A percentile compares a stretch with the other conserved stretches of the same genome.
Evolutionary conservation across 2,113 vertebrate genomes (phyloP).

Genomic region (Hemiscyllium ocellatum): DNA sequence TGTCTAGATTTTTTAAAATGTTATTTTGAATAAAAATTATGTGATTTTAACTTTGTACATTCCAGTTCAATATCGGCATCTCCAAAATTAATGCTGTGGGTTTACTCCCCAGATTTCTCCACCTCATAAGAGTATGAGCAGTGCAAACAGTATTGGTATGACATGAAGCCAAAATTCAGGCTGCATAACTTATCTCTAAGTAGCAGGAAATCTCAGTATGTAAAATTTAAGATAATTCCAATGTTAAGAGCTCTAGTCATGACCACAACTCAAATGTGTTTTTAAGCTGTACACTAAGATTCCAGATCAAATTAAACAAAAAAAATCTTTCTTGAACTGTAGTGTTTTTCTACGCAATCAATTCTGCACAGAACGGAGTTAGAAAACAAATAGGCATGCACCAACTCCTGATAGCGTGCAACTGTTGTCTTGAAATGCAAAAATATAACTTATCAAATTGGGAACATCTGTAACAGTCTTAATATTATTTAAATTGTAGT

Average conservation of each 20-base stretch:
- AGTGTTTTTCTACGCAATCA: not conserved
- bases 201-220: not conserved
- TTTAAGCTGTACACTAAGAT: not conserved
- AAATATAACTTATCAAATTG: not conserved
- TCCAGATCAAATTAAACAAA: not conserved
- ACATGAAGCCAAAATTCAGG: not conserved
- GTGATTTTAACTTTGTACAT: too few species aligned
- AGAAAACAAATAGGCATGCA: not conserved
- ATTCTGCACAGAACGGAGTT: not conserved
- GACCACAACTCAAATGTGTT: not conserved
- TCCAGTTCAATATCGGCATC: too few species aligned
- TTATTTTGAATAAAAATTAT: not conserved
- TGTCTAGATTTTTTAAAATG: not conserved
- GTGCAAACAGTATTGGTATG: not conserved
- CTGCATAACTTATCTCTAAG: not conserved
- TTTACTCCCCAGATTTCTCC: not conserved
- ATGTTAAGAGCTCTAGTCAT: not conserved
- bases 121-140: not conserved
- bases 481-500: not conserved
- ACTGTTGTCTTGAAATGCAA: too few species aligned
- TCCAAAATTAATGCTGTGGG: too few species aligned
- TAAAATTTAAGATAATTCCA: not conserved
- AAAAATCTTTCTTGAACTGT: not conserved
- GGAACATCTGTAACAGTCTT: not conserved
- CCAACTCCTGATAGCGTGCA: not conserved